Conservation (phyloP, 2,113 vertebrate species). For the Podocnemis expansa region DNA sequence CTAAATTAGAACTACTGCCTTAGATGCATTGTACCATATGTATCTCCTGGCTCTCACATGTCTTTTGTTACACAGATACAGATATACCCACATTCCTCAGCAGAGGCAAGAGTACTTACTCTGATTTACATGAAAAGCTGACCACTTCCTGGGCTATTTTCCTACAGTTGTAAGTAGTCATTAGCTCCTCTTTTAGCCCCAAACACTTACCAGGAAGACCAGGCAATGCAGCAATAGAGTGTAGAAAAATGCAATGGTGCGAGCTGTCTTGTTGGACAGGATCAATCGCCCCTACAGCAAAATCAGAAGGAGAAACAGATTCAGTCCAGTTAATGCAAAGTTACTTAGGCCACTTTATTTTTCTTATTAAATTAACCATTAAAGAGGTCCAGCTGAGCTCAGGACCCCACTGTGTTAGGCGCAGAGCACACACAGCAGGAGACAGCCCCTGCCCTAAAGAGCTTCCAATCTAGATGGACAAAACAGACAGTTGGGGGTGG, state of each 20-base stretch:
- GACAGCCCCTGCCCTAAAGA: neutral
- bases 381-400: rapidly evolving
- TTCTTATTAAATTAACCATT: neutral
- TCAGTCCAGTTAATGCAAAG: rapidly evolving
- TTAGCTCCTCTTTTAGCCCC: neutral
- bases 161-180: neutral
- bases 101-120: neutral
- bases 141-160: neutral
- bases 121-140: neutral
- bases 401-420: neutral
- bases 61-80: neutral
- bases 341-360: neutral
- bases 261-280: slow-evolving; percentile 93
- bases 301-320: neutral
- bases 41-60: neutral
- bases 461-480: neutral
- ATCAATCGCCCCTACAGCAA: slow-evolving; percentile 86
- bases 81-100: neutral
- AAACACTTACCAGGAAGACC: slow-evolving; percentile 85
- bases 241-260: slow-evolving; percentile 98
- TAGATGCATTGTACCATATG: neutral
- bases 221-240: slow-evolving; percentile 93
- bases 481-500: neutral
- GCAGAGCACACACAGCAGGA: rapidly evolving
- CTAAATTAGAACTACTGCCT: no score